A percentile compares a stretch with the other conserved stretches of the same genome.
Evolutionary conservation across 2,113 vertebrate species (phyloP).

Genomic region (Ameiurus melas): DNA sequence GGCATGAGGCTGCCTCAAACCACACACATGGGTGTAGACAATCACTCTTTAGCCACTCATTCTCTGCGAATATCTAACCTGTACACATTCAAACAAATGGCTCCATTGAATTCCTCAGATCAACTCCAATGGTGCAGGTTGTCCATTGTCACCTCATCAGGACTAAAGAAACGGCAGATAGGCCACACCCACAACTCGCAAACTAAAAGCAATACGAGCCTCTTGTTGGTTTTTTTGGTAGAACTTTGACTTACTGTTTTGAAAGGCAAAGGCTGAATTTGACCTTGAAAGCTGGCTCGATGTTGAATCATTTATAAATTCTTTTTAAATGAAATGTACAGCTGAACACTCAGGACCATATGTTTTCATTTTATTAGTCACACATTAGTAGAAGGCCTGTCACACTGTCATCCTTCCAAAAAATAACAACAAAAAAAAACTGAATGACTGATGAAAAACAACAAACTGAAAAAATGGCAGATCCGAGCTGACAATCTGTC

Average conservation of each 20-base stretch:
- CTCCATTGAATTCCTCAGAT: not conserved
- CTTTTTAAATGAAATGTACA: not conserved
- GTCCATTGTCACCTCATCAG: not conserved
- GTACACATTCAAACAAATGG: not conserved
- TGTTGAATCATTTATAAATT: not conserved
- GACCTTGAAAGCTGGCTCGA: not conserved
- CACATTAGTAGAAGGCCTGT: not conserved
- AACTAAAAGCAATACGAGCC: not conserved
- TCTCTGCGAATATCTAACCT: not conserved
- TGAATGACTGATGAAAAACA: not conserved
- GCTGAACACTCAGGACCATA: not conserved
- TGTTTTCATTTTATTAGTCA: not conserved
- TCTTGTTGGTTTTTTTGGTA: not conserved
- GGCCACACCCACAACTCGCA: not conserved
- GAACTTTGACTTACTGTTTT: not conserved
- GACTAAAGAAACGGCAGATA: not conserved
- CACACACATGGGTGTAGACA: not conserved
- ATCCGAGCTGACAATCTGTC: not conserved
- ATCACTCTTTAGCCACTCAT: not conserved
- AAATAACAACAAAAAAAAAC: not conserved
- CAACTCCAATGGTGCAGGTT: not conserved
- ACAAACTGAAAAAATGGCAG: not conserved
- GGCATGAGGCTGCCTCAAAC: not conserved
- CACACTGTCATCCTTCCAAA: not conserved
- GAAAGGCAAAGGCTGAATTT: not conserved